Evolutionary conservation across 2,888 invertebrate species (phyloP).

Genomic region (Parasteatoda lunata): DNA sequence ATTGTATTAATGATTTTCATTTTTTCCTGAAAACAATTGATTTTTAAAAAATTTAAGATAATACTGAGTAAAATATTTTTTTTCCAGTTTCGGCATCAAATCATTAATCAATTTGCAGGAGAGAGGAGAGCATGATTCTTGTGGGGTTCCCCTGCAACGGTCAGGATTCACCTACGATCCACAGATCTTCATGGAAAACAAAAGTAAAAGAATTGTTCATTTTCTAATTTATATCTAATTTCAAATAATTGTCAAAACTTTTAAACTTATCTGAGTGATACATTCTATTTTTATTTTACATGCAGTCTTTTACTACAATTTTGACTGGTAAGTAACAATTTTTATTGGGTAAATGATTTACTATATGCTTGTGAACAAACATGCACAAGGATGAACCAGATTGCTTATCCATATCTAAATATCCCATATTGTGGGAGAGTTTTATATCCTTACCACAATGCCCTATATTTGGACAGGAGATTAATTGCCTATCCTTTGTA

Average conservation of each 20-base stretch:
- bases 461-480: too few relatives aligned
- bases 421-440: too few relatives aligned
- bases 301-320: slow-evolving; percentile 92
- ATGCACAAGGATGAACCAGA: too few relatives aligned
- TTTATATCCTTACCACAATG: too few relatives aligned
- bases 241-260: neutral
- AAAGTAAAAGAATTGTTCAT: slow-evolving; percentile 79
- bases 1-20: too few relatives aligned
- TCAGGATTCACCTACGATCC: slow-evolving; percentile 92
- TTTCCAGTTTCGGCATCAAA: slow-evolving; percentile 83
- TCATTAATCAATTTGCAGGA: slow-evolving; percentile 90
- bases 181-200: slow-evolving; percentile 86
- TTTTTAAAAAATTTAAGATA: too few relatives aligned
- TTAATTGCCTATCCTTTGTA: too few relatives aligned
- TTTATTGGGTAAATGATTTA: neutral
- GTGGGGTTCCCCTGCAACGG: slow-evolving; percentile 82
- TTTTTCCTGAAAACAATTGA: too few relatives aligned
- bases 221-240: neutral
- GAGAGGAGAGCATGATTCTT: slow-evolving; percentile 89
- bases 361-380: too few relatives aligned
- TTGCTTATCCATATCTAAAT: too few relatives aligned
- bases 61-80: neutral
- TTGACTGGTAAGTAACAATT: slow-evolving; percentile 78
- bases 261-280: neutral
- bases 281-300: slow-evolving; percentile 55